Percentiles rank a stretch among this genome's conserved stretches.
phyloP scores from a whole-genome alignment of 2,113 vertebrate species.

The Phalacrocorax carbo region DNA sequence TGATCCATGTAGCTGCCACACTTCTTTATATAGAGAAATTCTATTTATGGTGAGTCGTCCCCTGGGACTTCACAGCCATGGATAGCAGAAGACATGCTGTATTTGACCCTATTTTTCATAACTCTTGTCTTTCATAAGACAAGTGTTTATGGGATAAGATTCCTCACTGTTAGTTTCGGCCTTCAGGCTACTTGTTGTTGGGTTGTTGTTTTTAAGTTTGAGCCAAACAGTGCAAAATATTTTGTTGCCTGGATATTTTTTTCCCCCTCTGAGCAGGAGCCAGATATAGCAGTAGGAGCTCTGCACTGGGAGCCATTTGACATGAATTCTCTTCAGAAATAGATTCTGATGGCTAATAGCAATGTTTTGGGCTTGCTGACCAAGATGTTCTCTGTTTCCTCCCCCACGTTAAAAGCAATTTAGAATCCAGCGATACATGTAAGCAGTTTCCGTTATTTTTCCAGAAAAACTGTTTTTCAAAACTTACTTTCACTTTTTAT shows the following conservation, averaged over 20 bases:
- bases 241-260: conserved; percentile 40
- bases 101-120: background rate
- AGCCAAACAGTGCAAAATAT: background rate
- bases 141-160: background rate
- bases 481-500: background rate
- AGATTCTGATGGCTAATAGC: background rate
- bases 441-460: background rate
- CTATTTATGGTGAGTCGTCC: background rate
- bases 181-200: background rate
- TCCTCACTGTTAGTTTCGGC: background rate
- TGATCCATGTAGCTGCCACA: background rate
- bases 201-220: background rate
- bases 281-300: background rate
- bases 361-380: background rate
- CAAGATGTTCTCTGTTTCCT: background rate
- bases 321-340: background rate
- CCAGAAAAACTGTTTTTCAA: background rate
- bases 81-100: background rate
- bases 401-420: background rate
- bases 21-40: background rate
- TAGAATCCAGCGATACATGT: background rate
- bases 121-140: background rate
- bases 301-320: background rate
- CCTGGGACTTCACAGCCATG: background rate
- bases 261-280: background rate